phyloP scores from a whole-genome alignment of 2,797 vertebrate species.

The Channa striata region DNA sequence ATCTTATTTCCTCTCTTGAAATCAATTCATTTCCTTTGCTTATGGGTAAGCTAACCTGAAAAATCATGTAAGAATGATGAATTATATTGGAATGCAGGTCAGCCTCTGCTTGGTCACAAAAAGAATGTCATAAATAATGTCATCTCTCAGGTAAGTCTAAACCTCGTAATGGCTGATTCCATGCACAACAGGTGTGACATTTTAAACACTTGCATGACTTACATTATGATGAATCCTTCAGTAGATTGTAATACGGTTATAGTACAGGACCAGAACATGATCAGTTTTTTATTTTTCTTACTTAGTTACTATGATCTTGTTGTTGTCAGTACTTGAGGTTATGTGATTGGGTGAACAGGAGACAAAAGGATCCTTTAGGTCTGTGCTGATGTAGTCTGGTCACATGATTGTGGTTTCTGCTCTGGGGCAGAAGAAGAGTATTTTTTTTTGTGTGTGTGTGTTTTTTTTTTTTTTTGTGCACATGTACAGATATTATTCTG shows the following conservation, averaged over 20 bases:
- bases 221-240: constrained; percentile 34
- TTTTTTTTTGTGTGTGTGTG: constrained; percentile 32
- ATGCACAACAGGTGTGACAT: constrained; percentile 12
- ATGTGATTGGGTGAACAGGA: constrained; percentile 25
- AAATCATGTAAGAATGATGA: too few species aligned
- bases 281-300: constrained; percentile 33
- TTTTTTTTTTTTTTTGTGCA: constrained; percentile 2
- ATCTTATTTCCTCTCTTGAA: too few species aligned
- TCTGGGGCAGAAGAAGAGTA: constrained; percentile 18
- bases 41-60: too few species aligned
- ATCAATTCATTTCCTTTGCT: too few species aligned
- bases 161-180: background rate
- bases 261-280: background rate
- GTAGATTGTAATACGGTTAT: constrained; percentile 1
- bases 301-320: constrained; percentile 36
- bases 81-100: constrained; percentile 21
- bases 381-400: constrained; percentile 21
- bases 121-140: constrained; percentile 30
- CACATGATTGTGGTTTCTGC: constrained; percentile 41
- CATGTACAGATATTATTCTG: constrained; percentile 22
- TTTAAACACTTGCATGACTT: constrained; percentile 49
- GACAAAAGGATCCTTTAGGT: constrained; percentile 28
- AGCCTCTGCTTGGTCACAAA: constrained; percentile 18
- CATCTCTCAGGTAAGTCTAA: constrained; percentile 8
- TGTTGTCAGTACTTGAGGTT: background rate